These are phyloP conservation scores for Cladorhizidae sp. DNA, from an alignment of 37 sponge, comb jelly and placozoan species.

Conservation along the genomic window DNA sequence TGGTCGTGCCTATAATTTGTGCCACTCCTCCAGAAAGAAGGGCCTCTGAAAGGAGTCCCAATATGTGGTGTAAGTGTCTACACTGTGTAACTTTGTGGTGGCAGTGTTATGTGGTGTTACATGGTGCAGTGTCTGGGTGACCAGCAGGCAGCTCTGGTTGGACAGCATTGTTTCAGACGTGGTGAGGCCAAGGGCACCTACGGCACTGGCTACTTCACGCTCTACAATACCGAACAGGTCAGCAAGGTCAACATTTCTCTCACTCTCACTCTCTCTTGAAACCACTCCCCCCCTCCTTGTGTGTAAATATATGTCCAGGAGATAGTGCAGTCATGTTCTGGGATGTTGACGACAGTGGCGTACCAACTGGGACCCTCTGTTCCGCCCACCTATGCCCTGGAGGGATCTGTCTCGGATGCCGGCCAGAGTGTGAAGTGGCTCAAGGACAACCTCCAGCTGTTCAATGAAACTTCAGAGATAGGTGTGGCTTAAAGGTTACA, in stretches of 20 bases:
- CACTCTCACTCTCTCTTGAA: not conserved
- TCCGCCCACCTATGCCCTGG: slow-evolving; percentile 80
- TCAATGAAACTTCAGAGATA: slow-evolving; percentile 63
- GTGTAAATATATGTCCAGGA: slow-evolving; percentile 19
- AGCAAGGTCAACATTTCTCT: not conserved
- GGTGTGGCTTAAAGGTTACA: too few relatives aligned
- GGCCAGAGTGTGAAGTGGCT: slow-evolving; percentile 94
- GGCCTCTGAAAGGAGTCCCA: slow-evolving; percentile 72
- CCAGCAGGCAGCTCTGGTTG: slow-evolving; percentile 94
- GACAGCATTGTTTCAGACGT: slow-evolving; percentile 80
- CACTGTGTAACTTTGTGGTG: not conserved
- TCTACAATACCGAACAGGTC: slow-evolving; percentile 90
- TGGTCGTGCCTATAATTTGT: not conserved
- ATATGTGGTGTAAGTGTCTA: slow-evolving; percentile 69
- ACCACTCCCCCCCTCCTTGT: not conserved
- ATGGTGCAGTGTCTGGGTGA: slow-evolving; percentile 90
- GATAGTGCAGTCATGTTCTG: slow-evolving; percentile 69
- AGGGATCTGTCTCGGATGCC: slow-evolving; percentile 96
- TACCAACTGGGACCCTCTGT: slow-evolving; percentile 79
- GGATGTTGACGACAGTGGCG: slow-evolving; percentile 95
- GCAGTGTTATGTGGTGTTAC: not conserved
- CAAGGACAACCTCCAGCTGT: slow-evolving; percentile 79
- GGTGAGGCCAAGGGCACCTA: slow-evolving; percentile 97
- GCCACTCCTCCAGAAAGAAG: slow-evolving; percentile 33
- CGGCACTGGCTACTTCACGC: slow-evolving; percentile 95